Evolutionary conservation across 2,113 vertebrate species (phyloP), one percentile per base, ranked within the genome.

Genomic region (Ibidorhyncha struthersii): DNA sequence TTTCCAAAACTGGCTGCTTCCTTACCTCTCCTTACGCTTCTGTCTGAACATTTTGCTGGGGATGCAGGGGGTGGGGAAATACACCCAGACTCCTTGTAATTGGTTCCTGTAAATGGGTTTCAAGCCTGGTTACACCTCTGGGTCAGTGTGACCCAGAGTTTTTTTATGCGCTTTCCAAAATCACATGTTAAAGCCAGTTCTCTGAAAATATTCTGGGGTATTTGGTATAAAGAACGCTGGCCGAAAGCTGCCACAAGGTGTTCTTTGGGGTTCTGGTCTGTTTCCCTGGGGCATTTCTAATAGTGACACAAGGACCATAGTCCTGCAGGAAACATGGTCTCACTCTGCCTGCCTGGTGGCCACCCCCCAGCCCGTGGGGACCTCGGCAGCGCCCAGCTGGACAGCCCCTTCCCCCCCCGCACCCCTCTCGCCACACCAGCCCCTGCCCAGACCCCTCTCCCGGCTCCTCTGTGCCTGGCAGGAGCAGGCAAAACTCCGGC

Each of bases 371-470:
- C 26, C 30, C 23, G 17, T 1, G 8, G 55, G 18, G 32, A 62
- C 25, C 17, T 32, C 0, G 3, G n/a, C 49, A 83, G 78, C 4
- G 4, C 45, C 66, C 0, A 2, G 17, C 43, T 12, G n/a, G 34
- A 32, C 69, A 53, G 41, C 63, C 22, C 2, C 0, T 3, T 20
- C 23, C 8, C 4, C 14, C 74, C 4, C 36, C 12, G 3, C 38
- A 5, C 22, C 8, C 2, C 29, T 45, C 19, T 67, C 4, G 11
- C 63, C 58, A 52, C 85, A 70, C 22, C 92, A 38, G n/a, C 23
- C 18, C 43, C 34, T 58, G 38, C 34, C 26, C 62, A 86, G 53
- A 23, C 20, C 23, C 40, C 43, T 59, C 40, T 83, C 52, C 84
- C 8, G 2, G 58, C 49, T 19, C 52, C n/a, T 16, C 47, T 50